Conservation (phyloP, 2,797 vertebrate species). For the Trachurus trachurus region DNA sequence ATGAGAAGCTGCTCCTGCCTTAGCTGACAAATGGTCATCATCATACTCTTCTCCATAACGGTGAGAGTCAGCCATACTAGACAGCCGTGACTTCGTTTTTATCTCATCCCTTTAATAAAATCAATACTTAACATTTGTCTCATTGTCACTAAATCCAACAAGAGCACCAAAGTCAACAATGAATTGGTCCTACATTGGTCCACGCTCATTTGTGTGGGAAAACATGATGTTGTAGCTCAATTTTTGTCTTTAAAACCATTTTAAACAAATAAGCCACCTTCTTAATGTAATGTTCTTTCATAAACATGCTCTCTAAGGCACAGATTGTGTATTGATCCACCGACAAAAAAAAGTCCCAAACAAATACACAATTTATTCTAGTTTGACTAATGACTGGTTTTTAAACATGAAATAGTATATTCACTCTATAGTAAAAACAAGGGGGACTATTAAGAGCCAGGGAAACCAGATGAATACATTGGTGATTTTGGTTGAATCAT, state of each 20-base stretch:
- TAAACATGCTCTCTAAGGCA: background rate
- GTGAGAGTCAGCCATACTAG: background rate
- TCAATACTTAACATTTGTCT: background rate
- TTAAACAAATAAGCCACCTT: background rate
- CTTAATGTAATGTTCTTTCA: background rate
- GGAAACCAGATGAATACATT: background rate
- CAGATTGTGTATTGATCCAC: too few relatives aligned
- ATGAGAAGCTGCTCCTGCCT: constrained; percentile 36
- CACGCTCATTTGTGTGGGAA: too few relatives aligned
- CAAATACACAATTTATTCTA: background rate
- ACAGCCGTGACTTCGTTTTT: background rate
- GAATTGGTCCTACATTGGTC: background rate
- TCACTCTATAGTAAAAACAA: too few relatives aligned
- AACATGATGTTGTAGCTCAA: background rate
- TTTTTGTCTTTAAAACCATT: background rate
- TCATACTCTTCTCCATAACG: constrained; percentile 5
- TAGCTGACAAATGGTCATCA: constrained; percentile 45
- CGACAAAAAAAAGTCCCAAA: background rate
- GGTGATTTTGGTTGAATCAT: background rate
- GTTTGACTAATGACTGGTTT: background rate
- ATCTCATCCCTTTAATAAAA: constrained; percentile 2
- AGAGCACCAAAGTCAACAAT: background rate
- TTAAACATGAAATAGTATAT: too few relatives aligned
- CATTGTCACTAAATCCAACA: background rate
- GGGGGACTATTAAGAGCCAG: background rate